Base-by-base conservation (phyloP, 2,113 vertebrate genomes). In the Zootoca vivipara region DNA sequence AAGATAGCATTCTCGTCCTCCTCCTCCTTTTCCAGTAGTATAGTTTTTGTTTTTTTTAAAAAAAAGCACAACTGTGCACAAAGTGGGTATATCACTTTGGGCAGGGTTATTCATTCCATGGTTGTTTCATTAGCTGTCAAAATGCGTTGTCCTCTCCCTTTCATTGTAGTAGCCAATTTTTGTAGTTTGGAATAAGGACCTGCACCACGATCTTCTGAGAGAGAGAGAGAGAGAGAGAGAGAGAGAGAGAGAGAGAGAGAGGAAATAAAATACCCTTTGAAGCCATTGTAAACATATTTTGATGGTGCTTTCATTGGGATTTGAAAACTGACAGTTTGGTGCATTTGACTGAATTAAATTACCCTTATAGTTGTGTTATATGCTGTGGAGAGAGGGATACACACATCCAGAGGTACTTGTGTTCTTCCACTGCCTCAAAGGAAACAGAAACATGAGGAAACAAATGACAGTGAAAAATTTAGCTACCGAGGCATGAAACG, bases 381-480 rank as follows among this genome's bases (percentile, higher is more conserved):
- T 0, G 0, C 81, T 26, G 40, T 30, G 80, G 81, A 75, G 64
- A 91, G 69, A 91, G 78, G 88, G 89, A 85, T 75, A 33, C 65
- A 33, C 65, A 42, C 56, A 52, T 62, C 83, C 46, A 28, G 62
- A 42, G 2, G 0, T 35, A 62, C 30, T 24, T 46, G 77, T 90
- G 65, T 78, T 92, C 69, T 79, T 28, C 62, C 88, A 20, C n/a
- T 78, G 77, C 62, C 90, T 94, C 77, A 85, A 82, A 90, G 75
- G 91, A 83, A 92, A 87, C 42, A 85, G 83, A 92, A 85, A 87
- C 84, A 86, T 74, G 75, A 89, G 88, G 89, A 81, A 87, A 87
- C 84, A 80, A 89, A 92, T 93, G 95, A 93, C 92, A 92, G 93
- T 95, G 95, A 96, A 96, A 95, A 93, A 95, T 95, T 93, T 92